Percentiles rank a stretch among this genome's conserved stretches.
These are phyloP conservation scores for Coenonympha glycerion DNA, from an alignment of 2,888 invertebrate genomes.

Conservation along the genomic window DNA sequence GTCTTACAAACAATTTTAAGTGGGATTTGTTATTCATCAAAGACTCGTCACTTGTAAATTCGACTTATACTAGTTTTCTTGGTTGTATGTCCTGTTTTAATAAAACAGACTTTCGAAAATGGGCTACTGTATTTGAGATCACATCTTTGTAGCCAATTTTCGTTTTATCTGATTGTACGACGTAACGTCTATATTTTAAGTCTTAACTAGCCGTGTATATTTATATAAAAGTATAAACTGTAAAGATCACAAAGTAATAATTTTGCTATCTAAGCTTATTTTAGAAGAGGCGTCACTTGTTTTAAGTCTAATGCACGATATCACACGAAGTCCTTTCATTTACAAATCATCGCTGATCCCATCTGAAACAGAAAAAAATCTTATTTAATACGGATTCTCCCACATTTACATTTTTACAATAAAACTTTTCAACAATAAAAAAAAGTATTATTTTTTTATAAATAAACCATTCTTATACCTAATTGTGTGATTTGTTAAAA, in stretches of 20 bases:
- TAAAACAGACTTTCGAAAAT: slow-evolving; percentile 26
- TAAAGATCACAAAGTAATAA: slow-evolving; percentile 64
- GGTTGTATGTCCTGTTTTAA: not conserved
- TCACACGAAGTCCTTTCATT: slow-evolving; percentile 51
- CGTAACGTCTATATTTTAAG: slow-evolving; percentile 16
- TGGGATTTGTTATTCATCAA: not conserved
- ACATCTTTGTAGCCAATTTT: slow-evolving; percentile 54
- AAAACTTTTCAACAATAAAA: no score
- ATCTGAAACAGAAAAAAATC: slow-evolving; percentile 54
- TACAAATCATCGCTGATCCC: slow-evolving; percentile 33
- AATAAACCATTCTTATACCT: no score
- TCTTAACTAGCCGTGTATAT: slow-evolving; percentile 50
- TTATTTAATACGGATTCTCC: no score
- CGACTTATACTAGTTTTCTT: not conserved
- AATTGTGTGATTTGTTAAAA: not conserved
- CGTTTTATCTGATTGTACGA: slow-evolving; percentile 16
- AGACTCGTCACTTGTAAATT: not conserved
- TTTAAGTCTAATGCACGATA: slow-evolving; percentile 53
- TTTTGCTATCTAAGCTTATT: slow-evolving; percentile 65
- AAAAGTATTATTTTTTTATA: no score
- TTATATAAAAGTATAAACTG: slow-evolving; percentile 37
- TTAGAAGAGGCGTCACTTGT: slow-evolving; percentile 45
- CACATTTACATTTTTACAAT: no score
- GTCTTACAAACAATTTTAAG: no score
- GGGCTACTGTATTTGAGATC: slow-evolving; percentile 60